Percentiles rank a stretch among this genome's conserved stretches.
These are phyloP conservation scores for Prenolepis imparis DNA, from an alignment of 2,888 invertebrate species.

Conservation along the genomic window DNA sequence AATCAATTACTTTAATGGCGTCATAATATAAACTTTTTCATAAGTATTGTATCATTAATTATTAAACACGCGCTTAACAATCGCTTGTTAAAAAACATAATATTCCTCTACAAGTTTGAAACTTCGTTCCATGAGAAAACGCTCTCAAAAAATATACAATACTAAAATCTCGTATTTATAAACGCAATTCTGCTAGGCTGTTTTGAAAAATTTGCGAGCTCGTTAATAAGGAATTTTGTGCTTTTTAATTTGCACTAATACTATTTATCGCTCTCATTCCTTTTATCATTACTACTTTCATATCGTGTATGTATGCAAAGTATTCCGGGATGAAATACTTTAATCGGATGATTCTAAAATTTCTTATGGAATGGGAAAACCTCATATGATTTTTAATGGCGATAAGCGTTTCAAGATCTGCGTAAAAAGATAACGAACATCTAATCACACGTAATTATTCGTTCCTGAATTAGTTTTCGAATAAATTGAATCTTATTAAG, in stretches of 20 bases:
- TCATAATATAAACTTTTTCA: background rate
- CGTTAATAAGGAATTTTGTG: background rate
- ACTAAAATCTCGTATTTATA: constrained; percentile 4
- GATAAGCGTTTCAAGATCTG: background rate
- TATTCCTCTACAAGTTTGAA: background rate
- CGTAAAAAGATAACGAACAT: background rate
- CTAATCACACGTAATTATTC: background rate
- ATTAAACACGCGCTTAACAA: constrained; percentile 17
- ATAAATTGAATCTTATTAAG: background rate
- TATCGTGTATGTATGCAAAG: background rate
- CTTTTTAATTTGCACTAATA: constrained; percentile 1
- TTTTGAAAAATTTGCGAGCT: constrained; percentile 14
- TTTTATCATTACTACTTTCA: constrained; percentile 9
- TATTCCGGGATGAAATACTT: background rate
- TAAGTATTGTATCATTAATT: background rate
- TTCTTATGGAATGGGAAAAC: background rate
- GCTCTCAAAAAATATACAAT: background rate
- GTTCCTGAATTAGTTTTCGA: background rate
- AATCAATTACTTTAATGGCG: constrained; percentile 1
- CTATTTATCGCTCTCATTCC: constrained; percentile 1
- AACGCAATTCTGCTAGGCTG: background rate
- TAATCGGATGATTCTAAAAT: constrained; percentile 16
- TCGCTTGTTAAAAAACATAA: background rate
- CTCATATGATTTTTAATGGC: background rate
- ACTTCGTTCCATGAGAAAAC: background rate